Evolutionary conservation across 2,797 vertebrate species (phyloP), one percentile per base, ranked within the genome.

Genomic region (Tokudaia muenninki): DNA sequence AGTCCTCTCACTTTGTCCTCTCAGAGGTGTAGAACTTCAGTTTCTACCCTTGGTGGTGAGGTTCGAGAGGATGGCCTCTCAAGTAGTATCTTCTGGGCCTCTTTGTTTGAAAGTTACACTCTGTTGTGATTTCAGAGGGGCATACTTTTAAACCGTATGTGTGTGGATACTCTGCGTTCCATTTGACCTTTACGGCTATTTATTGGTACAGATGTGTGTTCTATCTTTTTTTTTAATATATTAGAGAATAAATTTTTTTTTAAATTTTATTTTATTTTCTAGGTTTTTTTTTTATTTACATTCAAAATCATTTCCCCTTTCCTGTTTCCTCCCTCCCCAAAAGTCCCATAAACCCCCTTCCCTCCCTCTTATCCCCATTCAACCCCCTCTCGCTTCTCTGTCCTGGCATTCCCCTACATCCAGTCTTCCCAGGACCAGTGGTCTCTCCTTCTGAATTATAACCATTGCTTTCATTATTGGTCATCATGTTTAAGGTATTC

Each of bases 91-190:
- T 6, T 1, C 29, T 17, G 57, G 50, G 22, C 41, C 72, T 82
- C 52, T 91, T 31, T 57, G 14, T 2, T 3, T 7, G 3, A 13
- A 87, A 67, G 21, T 44, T 37, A 29, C 44, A 31, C 6, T 94
- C 55, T 74, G 92, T 59, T 83, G 44, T 84, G 44, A 89, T 82
- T 90, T 94, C 79, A 34, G 31, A 80, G 65, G 74, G n/a, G 94
- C 74, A 70, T 65, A 22, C 88, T 90, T 93, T 61, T 57, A 61
- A 90, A 84, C 24, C 26, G 29, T 44, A 44, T 19, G 37, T 26
- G 72, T 29, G 34, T n/a, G 88, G 67, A 79, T 63, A 86, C 50
- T 22, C 16, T 78, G 17, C 8, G 74, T 16, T 70, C 75, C 50
- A 47, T 77, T 52, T 17, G 12, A 52, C 31, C 10, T 83, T 59